Percentiles rank a stretch among this genome's conserved stretches.
Evolutionary conservation across 2,888 invertebrate genomes (phyloP).

Genomic region (Villa cingulata): DNA sequence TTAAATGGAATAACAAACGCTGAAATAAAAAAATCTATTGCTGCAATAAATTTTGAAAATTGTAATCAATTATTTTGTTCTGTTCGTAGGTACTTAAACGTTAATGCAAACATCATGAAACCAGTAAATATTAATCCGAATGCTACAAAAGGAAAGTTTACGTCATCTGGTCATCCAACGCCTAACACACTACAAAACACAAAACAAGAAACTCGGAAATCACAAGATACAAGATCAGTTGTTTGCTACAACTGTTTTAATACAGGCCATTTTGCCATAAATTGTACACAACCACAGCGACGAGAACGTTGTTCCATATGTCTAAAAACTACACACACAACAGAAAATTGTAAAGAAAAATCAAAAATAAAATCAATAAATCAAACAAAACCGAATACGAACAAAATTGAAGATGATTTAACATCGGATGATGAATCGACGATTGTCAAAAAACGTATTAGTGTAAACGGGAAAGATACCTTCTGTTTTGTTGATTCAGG

Average conservation of each 20-base stretch:
- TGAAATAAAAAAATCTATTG: background rate
- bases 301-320: conserved; percentile 1
- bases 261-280: conserved; percentile 2
- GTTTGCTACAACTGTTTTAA: conserved; percentile 6
- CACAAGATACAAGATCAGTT: background rate
- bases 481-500: background rate
- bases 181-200: too few species aligned
- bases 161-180: background rate
- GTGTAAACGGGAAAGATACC: background rate
- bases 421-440: too few species aligned
- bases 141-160: background rate
- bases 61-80: background rate
- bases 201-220: background rate
- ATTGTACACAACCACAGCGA: conserved; percentile 3
- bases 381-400: background rate
- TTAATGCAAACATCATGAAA: background rate
- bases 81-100: background rate
- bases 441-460: background rate
- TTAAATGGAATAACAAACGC: background rate
- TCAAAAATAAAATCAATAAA: background rate
- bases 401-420: background rate
- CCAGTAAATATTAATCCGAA: background rate
- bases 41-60: background rate
- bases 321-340: background rate
- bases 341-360: background rate